phyloP scores from a whole-genome alignment of 2,113 vertebrate genomes.

The Entomyzon cyanotis region DNA sequence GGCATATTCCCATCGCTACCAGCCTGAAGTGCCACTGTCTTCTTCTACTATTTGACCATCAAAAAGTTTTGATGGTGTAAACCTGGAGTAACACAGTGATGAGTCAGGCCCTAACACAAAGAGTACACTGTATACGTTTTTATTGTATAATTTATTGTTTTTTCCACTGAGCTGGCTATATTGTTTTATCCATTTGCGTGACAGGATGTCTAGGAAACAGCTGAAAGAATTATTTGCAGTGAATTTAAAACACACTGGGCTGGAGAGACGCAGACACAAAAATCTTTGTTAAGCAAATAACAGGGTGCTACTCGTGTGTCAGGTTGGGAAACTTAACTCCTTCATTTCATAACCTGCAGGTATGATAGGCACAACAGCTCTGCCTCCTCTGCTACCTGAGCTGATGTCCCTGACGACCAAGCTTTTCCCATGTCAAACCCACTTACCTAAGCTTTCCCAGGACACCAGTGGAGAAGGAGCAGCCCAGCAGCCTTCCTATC shows the following conservation, averaged over 20 bases:
- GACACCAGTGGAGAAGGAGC: not conserved
- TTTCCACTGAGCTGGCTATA: slow-evolving; percentile 67
- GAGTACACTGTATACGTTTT: slow-evolving; percentile 47
- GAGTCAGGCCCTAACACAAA: not conserved
- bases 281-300: slow-evolving; percentile 66
- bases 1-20: not conserved
- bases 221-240: slow-evolving; percentile 72
- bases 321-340: slow-evolving; percentile 53
- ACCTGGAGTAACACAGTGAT: not conserved
- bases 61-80: not conserved
- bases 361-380: slow-evolving; percentile 39
- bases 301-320: slow-evolving; percentile 30
- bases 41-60: not conserved
- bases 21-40: not conserved
- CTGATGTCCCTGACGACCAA: not conserved
- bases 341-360: slow-evolving; percentile 23
- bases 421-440: not conserved
- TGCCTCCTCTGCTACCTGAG: not conserved
- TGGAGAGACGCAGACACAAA: slow-evolving; percentile 49
- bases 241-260: slow-evolving; percentile 64
- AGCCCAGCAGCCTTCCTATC: not conserved
- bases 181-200: slow-evolving; percentile 70
- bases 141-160: slow-evolving; percentile 60
- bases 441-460: not conserved
- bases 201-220: slow-evolving; percentile 73